phyloP scores from a whole-genome alignment of 2,113 vertebrate species.

The Acinonyx jubatus region DNA sequence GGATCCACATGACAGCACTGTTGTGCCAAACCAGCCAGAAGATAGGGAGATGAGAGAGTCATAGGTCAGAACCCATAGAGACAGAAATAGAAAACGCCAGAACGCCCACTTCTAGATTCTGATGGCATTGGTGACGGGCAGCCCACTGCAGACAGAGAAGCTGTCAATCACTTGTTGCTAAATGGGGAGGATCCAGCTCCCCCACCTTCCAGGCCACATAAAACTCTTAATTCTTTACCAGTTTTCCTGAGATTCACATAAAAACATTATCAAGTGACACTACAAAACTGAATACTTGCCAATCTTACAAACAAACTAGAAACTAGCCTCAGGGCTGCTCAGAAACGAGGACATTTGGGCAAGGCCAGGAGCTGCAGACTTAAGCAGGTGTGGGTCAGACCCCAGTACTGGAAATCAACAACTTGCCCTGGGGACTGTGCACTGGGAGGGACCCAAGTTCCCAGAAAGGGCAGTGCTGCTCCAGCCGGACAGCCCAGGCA shows the following conservation, averaged over 20 bases:
- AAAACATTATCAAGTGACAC: neutral
- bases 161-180: neutral
- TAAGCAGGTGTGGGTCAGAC: neutral
- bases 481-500: neutral
- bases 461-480: neutral
- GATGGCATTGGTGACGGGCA: constrained; percentile 36
- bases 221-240: neutral
- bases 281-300: neutral
- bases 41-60: neutral
- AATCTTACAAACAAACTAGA: neutral
- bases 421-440: neutral
- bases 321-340: neutral
- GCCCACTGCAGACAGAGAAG: neutral
- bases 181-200: neutral
- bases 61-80: constrained; percentile 55
- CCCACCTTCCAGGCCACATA: neutral
- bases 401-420: neutral
- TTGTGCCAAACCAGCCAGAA: neutral
- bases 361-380: neutral
- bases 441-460: neutral
- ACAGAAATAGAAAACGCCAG: constrained; percentile 64
- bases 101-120: constrained; percentile 63
- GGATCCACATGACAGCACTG: neutral
- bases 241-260: neutral
- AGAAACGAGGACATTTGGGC: neutral